Conservation (phyloP, 2,113 vertebrate genomes). For the Vicugna pacos region DNA sequence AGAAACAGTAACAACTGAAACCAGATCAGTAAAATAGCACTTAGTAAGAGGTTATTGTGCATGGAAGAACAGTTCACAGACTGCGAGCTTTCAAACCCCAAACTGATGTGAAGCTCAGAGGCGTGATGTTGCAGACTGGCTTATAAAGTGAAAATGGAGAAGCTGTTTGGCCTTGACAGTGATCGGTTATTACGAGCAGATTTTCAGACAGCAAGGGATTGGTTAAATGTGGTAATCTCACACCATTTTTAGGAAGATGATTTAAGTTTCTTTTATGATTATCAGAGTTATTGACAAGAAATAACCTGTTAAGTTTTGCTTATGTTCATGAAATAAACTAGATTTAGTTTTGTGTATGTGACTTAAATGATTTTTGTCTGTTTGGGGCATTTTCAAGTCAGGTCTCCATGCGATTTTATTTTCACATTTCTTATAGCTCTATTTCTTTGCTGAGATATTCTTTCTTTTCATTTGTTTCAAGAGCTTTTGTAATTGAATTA, state of each 20-base stretch:
- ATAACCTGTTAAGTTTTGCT: neutral
- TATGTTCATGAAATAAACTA: neutral
- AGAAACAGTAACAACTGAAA: too few relatives aligned
- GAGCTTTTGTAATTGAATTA: neutral
- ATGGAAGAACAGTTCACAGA: too few relatives aligned
- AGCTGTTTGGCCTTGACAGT: neutral
- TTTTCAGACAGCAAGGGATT: neutral
- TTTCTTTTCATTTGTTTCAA: neutral
- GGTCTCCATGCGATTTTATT: neutral
- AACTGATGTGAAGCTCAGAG: too few relatives aligned
- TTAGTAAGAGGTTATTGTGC: too few relatives aligned
- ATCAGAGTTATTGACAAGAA: neutral
- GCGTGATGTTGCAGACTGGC: too few relatives aligned
- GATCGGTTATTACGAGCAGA: neutral
- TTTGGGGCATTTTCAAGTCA: neutral
- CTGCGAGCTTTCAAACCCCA: too few relatives aligned
- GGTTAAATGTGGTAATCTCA: neutral
- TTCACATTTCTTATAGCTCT: neutral
- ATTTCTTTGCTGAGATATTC: neutral
- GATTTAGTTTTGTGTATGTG: neutral
- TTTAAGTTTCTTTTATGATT: neutral
- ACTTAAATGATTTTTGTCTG: neutral
- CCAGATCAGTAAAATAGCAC: too few relatives aligned
- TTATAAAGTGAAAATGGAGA: too few relatives aligned
- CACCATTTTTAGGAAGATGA: neutral